Evolutionary conservation across 2,888 invertebrate species (phyloP).

Genomic region (Scaptomyza flava): DNA sequence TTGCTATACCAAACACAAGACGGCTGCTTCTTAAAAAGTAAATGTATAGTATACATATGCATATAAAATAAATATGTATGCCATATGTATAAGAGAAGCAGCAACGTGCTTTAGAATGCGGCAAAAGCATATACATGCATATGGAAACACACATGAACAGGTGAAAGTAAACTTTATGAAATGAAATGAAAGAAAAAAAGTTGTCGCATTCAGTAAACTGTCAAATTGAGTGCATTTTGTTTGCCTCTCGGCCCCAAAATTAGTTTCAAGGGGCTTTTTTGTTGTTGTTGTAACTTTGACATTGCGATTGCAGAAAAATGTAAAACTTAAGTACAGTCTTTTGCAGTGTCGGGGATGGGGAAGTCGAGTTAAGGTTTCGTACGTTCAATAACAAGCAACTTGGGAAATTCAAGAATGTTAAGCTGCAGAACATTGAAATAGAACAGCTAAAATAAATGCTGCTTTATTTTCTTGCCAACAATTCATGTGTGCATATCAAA

Average conservation of each 20-base stretch:
- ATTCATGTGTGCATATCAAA: conserved; percentile 15
- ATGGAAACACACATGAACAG: conserved; percentile 2
- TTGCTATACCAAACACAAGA: conserved; percentile 33
- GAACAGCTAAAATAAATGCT: not conserved
- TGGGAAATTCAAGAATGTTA: conserved; percentile 44
- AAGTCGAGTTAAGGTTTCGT: not conserved
- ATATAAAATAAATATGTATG: not conserved
- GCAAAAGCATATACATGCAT: conserved; percentile 5
- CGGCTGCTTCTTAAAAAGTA: conserved; percentile 8
- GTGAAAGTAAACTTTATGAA: conserved; percentile 45
- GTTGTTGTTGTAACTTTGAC: conserved; percentile 16
- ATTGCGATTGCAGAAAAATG: conserved; percentile 34
- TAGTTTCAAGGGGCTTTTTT: conserved; percentile 49
- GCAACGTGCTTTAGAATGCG: not conserved
- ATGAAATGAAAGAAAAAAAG: conserved; percentile 52
- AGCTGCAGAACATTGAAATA: conserved; percentile 2
- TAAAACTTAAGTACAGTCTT: conserved; percentile 27
- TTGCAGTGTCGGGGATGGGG: not conserved
- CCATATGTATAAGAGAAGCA: conserved; percentile 8
- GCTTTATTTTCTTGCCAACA: not conserved
- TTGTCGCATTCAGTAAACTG: conserved; percentile 55
- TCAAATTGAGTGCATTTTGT: conserved; percentile 51
- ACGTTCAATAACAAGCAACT: conserved; percentile 30
- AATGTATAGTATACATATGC: not conserved
- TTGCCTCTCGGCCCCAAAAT: conserved; percentile 38